Evolutionary conservation across 2,888 invertebrate species (phyloP).

Genomic region (Cyrtodaria siliqua): DNA sequence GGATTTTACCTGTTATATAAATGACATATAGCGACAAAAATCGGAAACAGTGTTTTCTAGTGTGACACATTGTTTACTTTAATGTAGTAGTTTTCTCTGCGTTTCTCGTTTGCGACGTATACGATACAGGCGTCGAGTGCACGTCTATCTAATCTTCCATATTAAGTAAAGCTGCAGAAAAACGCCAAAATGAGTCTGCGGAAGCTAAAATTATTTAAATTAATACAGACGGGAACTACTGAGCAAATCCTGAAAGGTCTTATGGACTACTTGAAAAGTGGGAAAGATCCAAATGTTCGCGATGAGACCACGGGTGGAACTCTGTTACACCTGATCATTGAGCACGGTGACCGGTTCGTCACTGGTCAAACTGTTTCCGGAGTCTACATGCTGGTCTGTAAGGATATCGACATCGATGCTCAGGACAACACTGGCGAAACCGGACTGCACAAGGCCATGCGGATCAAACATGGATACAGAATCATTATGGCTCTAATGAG

Average conservation of each 20-base stretch:
- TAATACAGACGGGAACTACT: slow-evolving; percentile 70
- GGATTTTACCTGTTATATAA: too few species aligned
- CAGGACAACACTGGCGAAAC: slow-evolving; percentile 76
- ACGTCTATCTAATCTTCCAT: too few species aligned
- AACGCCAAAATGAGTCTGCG: slow-evolving; percentile 70
- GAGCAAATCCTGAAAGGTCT: slow-evolving; percentile 71
- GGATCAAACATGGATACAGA: slow-evolving; percentile 74
- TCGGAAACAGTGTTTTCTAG: too few species aligned
- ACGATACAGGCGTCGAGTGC: too few species aligned
- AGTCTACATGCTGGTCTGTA: slow-evolving; percentile 80
- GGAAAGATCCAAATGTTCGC: slow-evolving; percentile 76
- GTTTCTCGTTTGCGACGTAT: too few species aligned
- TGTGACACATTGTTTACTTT: too few species aligned
- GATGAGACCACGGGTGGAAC: slow-evolving; percentile 76
- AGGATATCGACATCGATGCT: slow-evolving; percentile 79
- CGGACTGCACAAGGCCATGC: slow-evolving; percentile 75
- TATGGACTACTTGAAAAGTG: slow-evolving; percentile 76
- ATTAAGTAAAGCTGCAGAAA: not conserved
- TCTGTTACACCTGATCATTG: slow-evolving; percentile 77
- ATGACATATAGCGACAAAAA: too few species aligned
- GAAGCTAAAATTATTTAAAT: slow-evolving; percentile 86
- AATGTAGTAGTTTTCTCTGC: too few species aligned
- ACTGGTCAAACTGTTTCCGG: slow-evolving; percentile 76
- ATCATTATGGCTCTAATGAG: slow-evolving; percentile 80
- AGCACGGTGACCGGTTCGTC: slow-evolving; percentile 74